Base-by-base conservation (phyloP, 1,140 invertebrate genomes). In the Drosophila navojoa region DNA sequence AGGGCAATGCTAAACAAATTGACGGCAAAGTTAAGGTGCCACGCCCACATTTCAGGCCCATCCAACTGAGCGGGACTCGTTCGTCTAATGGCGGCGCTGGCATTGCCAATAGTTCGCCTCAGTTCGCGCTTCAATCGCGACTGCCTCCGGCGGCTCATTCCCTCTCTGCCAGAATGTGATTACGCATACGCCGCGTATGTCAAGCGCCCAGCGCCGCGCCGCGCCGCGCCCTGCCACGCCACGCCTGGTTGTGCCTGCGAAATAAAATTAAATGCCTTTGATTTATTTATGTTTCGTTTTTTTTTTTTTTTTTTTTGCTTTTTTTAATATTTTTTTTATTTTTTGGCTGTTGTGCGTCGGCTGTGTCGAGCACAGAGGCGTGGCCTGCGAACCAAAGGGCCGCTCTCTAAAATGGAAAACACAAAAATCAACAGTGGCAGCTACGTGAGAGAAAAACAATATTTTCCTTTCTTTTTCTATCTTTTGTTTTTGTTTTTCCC, bases 211-310 rank as follows among this genome's bases (percentile, higher is more conserved):
- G 64, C 19, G 58, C n/a, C n/a, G 42, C 19, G 58, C 27, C 66
- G 49, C 44, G 22, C 45, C 63, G 52, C 42, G 50, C 58, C 58
- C 54, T 60, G 58, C n/a, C n/a, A 16, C n/a, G 58, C 35, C 64
- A 53, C 44, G 29, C 45, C 60, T 61, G 42, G 50, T 53, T 66
- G 69, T 38, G 67, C 60, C 77, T 71, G 57, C 59, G 61, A 79
- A 86, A 87, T 72, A 44, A 87, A 86, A 87, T 86, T 73, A 87
- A 86, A 87, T 79, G 71, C 59, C 66, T 87, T 86, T 86, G 82
- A 86, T 81, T 86, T 86, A 86, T 86, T 81, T 84, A 74, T 16
- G 42, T 45, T 45, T 44, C 15, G 6, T 15, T 15, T n/a, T 15
- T n/a, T 2, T 15, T 44, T 15, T 45, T 15, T 13, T n/a, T 0